Base-by-base conservation (phyloP, 1,140 invertebrate species). In the Brachionus plicatilis region DNA sequence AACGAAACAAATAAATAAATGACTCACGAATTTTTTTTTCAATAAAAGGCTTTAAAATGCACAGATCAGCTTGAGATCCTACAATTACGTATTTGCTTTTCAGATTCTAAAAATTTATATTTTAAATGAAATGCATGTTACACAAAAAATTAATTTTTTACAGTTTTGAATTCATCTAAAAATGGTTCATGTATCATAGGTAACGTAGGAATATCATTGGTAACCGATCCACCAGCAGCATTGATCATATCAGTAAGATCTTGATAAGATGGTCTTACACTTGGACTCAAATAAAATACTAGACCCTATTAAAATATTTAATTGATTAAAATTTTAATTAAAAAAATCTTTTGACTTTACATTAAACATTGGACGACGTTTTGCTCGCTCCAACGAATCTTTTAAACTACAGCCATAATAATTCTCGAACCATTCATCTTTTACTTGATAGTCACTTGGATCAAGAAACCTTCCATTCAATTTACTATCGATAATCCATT, bases 281-380 rank as follows among this genome's bases (percentile, higher is more conserved):
- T 82, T 24, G 79, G 79, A 82, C 79, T 82, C 12, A 82, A 27
- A 68, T 82, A 82, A 45, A 82, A 82, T 27, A 76, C 45, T 27
- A 76, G 20, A 27, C 72, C 72, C 72, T 76, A 20, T 11, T 11
- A 47, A 75, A 45, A 43, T 43, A 20, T 47, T 17, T 17, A 4
- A 2, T 75, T 75, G 2, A 20, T 33, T 14, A 68, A 68, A 33
- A 68, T 33, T 37, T 33, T 24, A 68, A 33, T 14, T 33, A 9
- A 68, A 6, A 33, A 14, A 66, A 27, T 66, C 1, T 8, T 29
- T 76, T 76, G 8, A 75, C 12, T 14, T 4, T 68, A 65, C 53
- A 82, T 43, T 20, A 27, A 82, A 60, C 20, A 82, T 45, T 45
- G 79, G 53, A 14, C 33, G 20, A n/a, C 41, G 20, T 27, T 65